Evolutionary conservation across 1,140 invertebrate genomes (phyloP).

Genomic region (Hyphantria cunea): DNA sequence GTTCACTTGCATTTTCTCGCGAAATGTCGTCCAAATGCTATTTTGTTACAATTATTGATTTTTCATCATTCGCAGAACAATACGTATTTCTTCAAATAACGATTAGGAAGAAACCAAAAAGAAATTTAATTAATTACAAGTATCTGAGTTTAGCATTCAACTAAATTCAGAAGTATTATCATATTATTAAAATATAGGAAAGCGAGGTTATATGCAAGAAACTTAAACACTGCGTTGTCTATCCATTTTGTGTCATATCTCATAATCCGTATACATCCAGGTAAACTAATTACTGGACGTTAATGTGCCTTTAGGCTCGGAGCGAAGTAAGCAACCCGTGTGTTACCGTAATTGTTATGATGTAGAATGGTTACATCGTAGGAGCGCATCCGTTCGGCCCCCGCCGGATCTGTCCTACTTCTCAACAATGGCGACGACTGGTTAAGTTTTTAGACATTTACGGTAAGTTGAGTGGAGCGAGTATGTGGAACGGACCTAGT

Average conservation of each 20-base stretch:
- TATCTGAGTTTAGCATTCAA: no score
- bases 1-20: no score
- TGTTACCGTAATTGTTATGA: conserved; percentile 24
- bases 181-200: no score
- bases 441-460: background rate
- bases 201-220: background rate
- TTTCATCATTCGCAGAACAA: no score
- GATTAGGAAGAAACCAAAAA: no score
- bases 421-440: background rate
- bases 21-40: no score
- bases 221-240: background rate
- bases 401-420: conserved; percentile 13
- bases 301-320: conserved; percentile 19
- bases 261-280: conserved; percentile 20
- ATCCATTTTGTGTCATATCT: conserved; percentile 12
- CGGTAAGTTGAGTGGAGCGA: background rate
- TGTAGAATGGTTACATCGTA: conserved; percentile 20
- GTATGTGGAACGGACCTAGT: background rate
- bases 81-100: no score
- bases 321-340: conserved; percentile 9
- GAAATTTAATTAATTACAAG: no score
- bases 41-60: no score
- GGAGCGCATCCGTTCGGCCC: conserved; percentile 9
- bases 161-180: no score
- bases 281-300: conserved; percentile 31